These are phyloP conservation scores for Notothenia coriiceps DNA, from an alignment of 2,113 vertebrate species.

Conservation along the genomic window DNA sequence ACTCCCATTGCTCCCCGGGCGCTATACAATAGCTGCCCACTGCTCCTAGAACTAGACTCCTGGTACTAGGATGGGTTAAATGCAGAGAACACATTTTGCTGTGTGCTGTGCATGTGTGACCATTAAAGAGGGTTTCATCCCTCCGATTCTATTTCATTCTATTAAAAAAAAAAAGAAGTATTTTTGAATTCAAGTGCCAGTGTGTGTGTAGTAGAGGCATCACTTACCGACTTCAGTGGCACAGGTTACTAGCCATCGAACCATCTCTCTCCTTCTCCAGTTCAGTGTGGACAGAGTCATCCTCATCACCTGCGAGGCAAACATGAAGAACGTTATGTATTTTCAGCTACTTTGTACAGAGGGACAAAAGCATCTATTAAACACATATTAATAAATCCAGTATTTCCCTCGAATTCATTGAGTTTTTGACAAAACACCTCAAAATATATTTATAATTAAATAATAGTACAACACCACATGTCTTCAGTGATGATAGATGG, in stretches of 20 bases:
- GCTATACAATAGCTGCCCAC: too few species aligned
- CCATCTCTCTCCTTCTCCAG: conserved; percentile 98
- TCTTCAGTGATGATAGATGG: conserved; percentile 24
- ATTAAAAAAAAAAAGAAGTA: too few species aligned
- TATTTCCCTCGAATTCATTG: not conserved
- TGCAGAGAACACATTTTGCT: too few species aligned
- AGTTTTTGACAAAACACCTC: not conserved
- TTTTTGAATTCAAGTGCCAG: too few species aligned
- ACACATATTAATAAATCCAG: not conserved
- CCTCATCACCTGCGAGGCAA: conserved; percentile 91
- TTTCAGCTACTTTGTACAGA: not conserved
- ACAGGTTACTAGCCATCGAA: conserved; percentile 98
- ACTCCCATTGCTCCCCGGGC: too few species aligned
- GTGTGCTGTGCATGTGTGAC: too few species aligned
- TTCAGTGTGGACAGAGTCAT: conserved; percentile 99
- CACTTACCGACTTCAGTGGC: conserved; percentile 98
- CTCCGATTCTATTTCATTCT: too few species aligned
- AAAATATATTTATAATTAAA: not conserved
- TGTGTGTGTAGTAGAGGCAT: not conserved
- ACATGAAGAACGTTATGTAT: not conserved
- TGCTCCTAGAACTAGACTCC: too few species aligned
- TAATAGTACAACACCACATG: not conserved
- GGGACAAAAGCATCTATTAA: not conserved
- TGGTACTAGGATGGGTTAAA: too few species aligned
- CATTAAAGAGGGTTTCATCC: too few species aligned